Evolutionary conservation across 2,113 vertebrate species (phyloP).

Genomic region (Cairina moschata): DNA sequence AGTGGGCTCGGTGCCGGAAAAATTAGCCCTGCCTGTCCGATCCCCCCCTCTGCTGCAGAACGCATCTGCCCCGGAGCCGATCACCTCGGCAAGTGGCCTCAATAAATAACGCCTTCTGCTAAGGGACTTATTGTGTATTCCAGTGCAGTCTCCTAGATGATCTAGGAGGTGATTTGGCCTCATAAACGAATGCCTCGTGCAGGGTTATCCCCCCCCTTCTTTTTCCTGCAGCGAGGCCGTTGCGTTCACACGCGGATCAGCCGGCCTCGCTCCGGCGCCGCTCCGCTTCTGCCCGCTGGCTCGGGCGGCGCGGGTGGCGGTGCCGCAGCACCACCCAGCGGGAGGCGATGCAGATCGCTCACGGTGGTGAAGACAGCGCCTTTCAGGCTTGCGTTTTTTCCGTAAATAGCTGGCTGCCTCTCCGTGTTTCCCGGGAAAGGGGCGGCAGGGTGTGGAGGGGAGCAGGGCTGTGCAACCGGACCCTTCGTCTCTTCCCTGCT

Average conservation of each 20-base stretch:
- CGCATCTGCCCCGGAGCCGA: too few relatives aligned
- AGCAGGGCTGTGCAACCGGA: fast-evolving
- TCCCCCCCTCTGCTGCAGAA: too few relatives aligned
- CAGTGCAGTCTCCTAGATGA: background rate
- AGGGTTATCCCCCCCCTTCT: background rate
- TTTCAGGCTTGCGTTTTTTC: background rate
- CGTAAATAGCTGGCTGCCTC: background rate
- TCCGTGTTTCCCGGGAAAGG: background rate
- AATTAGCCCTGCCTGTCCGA: too few relatives aligned
- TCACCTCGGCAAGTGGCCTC: background rate
- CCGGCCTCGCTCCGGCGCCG: background rate
- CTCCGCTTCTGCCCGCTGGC: background rate
- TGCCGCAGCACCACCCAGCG: conserved; percentile 42
- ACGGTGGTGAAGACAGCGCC: background rate
- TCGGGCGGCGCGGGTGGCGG: too few relatives aligned
- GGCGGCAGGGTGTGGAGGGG: background rate
- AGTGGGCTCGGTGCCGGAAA: too few relatives aligned
- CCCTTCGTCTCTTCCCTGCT: background rate
- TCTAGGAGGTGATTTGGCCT: background rate
- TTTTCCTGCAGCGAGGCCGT: fast-evolving
- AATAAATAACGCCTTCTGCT: background rate
- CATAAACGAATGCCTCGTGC: background rate
- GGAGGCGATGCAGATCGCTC: background rate
- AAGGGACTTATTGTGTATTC: background rate
- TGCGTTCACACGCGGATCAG: background rate